These are phyloP conservation scores for Gopherus evgoodei DNA, from an alignment of 2,113 vertebrate genomes.

Conservation along the genomic window DNA sequence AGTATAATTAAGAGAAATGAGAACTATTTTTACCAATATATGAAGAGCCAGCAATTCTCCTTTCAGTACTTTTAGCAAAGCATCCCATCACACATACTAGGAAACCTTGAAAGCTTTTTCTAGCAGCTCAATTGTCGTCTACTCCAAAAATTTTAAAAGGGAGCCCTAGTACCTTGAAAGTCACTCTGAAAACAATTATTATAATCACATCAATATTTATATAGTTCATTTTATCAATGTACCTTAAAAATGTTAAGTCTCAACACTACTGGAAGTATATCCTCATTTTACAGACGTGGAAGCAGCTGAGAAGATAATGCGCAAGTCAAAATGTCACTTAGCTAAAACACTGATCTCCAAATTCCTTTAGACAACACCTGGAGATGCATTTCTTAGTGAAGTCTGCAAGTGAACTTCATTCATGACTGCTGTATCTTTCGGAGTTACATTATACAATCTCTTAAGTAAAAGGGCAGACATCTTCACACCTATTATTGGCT, in stretches of 20 bases:
- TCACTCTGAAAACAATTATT: neutral
- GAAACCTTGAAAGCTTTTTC: neutral
- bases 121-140: neutral
- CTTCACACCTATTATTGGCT: neutral
- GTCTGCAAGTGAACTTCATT: neutral
- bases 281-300: neutral
- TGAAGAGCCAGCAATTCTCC: neutral
- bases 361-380: neutral
- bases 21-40: neutral
- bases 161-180: neutral
- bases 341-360: neutral
- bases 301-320: neutral
- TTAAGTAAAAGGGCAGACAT: neutral
- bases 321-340: neutral
- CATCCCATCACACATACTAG: neutral
- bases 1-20: too few relatives aligned
- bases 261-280: neutral
- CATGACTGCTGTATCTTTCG: neutral
- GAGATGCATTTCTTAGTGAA: neutral
- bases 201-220: too few relatives aligned
- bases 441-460: neutral
- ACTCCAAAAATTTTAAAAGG: neutral
- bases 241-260: neutral
- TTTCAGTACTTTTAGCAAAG: neutral
- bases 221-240: too few relatives aligned